Conservation (phyloP, 1,140 invertebrate species). For the Drosophila miranda region DNA sequence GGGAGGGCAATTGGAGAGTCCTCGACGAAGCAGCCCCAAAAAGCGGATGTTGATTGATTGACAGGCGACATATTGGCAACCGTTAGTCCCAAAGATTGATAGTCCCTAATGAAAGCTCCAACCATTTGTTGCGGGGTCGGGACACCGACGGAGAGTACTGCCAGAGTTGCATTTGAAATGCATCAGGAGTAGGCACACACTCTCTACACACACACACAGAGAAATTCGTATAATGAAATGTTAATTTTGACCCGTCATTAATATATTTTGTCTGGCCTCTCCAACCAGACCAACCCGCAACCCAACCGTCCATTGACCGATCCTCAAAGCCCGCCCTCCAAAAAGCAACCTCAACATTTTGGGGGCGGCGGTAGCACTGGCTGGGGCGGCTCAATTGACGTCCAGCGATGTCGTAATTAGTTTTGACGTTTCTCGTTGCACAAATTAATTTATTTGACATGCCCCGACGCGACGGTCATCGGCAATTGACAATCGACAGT, state of each 20-base stretch:
- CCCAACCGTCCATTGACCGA: slow-evolving; percentile 5
- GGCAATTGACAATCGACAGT: slow-evolving; percentile 65
- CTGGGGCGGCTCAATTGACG: slow-evolving; percentile 55
- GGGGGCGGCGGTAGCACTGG: not conserved
- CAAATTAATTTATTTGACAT: slow-evolving; percentile 82
- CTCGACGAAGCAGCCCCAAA: slow-evolving; percentile 15
- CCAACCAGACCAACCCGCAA: not conserved
- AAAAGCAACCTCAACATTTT: slow-evolving; percentile 39
- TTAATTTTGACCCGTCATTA: slow-evolving; percentile 82
- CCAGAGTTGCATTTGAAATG: slow-evolving; percentile 42
- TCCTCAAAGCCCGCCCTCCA: slow-evolving; percentile 4
- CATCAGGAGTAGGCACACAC: slow-evolving; percentile 6
- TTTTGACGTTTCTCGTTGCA: slow-evolving; percentile 81
- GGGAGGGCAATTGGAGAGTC: too few species aligned
- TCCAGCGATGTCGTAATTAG: slow-evolving; percentile 74
- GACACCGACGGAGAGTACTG: not conserved
- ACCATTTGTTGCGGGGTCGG: not conserved
- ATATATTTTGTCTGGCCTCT: slow-evolving; percentile 77
- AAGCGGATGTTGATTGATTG: slow-evolving; percentile 73
- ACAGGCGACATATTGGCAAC: slow-evolving; percentile 70
- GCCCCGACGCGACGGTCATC: slow-evolving; percentile 61
- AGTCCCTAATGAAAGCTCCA: slow-evolving; percentile 31
- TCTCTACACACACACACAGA: not conserved
- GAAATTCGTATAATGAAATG: slow-evolving; percentile 78
- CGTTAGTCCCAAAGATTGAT: slow-evolving; percentile 65